Evolutionary conservation across 1,140 invertebrate species (phyloP).

Genomic region (Anastrepha ludens): DNA sequence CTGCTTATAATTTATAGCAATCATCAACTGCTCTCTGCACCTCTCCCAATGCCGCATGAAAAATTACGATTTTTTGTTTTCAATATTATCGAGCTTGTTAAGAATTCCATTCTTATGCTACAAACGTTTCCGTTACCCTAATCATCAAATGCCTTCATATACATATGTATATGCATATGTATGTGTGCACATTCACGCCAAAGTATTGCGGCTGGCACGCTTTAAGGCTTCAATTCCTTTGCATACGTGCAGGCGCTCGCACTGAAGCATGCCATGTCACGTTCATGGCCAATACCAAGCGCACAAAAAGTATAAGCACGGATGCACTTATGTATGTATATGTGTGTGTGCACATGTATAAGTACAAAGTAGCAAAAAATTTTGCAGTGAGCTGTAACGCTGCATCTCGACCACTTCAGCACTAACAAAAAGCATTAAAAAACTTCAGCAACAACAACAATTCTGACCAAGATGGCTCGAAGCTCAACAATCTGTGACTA

Average conservation of each 20-base stretch:
- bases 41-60: no score
- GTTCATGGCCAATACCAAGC: slow-evolving; percentile 37
- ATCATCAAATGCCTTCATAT: background rate
- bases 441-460: background rate
- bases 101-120: background rate
- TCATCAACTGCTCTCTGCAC: no score
- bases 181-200: background rate
- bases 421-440: background rate
- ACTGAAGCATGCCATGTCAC: slow-evolving; percentile 13
- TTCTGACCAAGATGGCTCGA: background rate
- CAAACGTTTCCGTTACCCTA: background rate
- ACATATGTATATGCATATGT: background rate
- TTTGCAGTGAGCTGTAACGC: background rate
- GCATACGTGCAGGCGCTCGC: slow-evolving; percentile 5
- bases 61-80: no score
- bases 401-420: background rate
- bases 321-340: background rate
- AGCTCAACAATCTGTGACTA: slow-evolving; percentile 36
- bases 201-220: background rate
- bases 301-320: background rate
- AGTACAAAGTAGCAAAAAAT: background rate
- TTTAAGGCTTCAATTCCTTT: slow-evolving; percentile 16
- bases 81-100: no score
- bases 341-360: background rate
- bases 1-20: no score